phyloP scores from a whole-genome alignment of 2,113 vertebrate species.

The Perognathus longimembris region DNA sequence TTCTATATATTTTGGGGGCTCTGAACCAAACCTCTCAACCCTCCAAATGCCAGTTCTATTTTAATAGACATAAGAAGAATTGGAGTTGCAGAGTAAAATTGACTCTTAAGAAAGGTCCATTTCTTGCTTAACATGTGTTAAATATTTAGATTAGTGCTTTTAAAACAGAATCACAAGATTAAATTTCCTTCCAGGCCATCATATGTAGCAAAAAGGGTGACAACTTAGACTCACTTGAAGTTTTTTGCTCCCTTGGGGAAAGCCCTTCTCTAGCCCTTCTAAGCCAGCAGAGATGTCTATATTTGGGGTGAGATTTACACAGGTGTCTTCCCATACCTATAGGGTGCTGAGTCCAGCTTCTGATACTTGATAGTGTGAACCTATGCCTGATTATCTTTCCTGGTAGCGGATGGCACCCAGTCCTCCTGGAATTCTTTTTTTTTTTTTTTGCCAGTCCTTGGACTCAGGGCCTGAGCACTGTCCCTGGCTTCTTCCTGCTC shows the following conservation, averaged over 20 bases:
- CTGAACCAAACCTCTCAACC: neutral
- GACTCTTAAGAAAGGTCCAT: neutral
- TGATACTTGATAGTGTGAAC: neutral
- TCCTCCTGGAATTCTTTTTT: neutral
- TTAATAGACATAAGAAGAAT: slow-evolving; percentile 27
- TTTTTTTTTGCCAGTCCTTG: no score
- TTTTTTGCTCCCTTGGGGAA: neutral
- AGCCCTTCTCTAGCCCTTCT: neutral
- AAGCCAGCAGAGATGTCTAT: neutral
- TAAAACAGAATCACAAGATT: neutral
- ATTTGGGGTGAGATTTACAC: neutral
- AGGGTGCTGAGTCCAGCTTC: neutral
- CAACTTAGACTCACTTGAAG: neutral
- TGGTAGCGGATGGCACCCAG: neutral
- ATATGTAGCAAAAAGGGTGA: slow-evolving; percentile 2
- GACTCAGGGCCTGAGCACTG: no score
- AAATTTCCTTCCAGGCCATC: slow-evolving; percentile 6
- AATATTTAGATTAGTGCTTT: neutral
- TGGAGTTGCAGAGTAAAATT: slow-evolving; percentile 23
- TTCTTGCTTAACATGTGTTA: neutral
- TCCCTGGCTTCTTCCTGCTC: no score
- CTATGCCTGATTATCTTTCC: neutral
- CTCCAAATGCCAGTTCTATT: neutral
- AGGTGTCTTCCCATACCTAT: neutral
- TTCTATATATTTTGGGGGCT: neutral